Conservation (phyloP, 2,113 vertebrate genomes). For the Scophthalmus maximus region DNA sequence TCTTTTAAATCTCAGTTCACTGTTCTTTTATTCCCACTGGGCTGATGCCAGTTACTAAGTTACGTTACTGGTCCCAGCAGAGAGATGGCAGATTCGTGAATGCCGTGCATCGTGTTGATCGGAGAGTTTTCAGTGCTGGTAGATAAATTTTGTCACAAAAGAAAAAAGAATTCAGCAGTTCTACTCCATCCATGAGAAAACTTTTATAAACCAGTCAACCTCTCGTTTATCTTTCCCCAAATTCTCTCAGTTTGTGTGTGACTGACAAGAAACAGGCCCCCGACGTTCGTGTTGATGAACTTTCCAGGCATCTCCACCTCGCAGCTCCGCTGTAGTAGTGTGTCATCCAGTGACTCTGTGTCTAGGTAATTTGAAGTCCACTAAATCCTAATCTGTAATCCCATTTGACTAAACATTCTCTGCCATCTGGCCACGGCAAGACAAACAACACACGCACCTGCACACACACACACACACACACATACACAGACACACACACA, state of each 20-base stretch:
- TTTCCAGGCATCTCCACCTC: background rate
- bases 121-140: no score
- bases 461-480: slow-evolving; percentile 5
- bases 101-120: no score
- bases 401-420: slow-evolving; percentile 81
- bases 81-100: no score
- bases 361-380: slow-evolving; percentile 74
- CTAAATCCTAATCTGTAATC: slow-evolving; percentile 85
- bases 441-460: slow-evolving; percentile 48
- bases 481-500: background rate
- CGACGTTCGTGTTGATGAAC: slow-evolving; percentile 9
- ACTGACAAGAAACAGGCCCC: background rate
- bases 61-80: no score
- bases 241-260: background rate
- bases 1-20: no score
- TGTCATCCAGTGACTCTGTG: slow-evolving; percentile 75
- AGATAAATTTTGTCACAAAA: no score
- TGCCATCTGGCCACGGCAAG: slow-evolving; percentile 79
- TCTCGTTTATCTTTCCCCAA: background rate
- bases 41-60: no score
- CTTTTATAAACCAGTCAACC: no score
- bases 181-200: no score
- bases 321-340: slow-evolving; percentile 45
- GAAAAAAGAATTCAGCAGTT: no score
- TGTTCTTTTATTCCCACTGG: no score